These are phyloP conservation scores for Paragorgia papillata DNA, from an alignment of 92 coral and sea anemone genomes.

Conservation along the genomic window DNA sequence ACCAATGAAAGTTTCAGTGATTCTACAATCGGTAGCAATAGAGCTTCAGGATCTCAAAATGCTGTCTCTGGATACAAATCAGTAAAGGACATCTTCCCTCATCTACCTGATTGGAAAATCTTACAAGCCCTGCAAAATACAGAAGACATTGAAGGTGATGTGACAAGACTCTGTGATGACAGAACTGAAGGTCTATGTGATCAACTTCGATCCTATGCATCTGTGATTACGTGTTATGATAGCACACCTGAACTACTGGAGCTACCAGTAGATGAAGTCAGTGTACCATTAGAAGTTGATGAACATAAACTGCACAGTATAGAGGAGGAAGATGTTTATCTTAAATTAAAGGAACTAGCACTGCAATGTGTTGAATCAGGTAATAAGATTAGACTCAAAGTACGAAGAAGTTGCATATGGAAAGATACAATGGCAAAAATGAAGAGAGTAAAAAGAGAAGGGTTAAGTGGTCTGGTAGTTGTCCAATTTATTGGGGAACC, in stretches of 20 bases:
- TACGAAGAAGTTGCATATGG: slow-evolving; percentile 55
- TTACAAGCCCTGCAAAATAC: slow-evolving; percentile 42
- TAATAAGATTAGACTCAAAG: slow-evolving; percentile 51
- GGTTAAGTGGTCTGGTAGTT: slow-evolving; percentile 39
- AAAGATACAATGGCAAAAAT: slow-evolving; percentile 57
- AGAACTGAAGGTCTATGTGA: slow-evolving; percentile 49
- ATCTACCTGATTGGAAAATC: slow-evolving; percentile 50
- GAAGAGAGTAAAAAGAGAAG: slow-evolving; percentile 37
- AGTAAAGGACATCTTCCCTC: slow-evolving; percentile 55
- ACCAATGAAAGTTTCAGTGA: too few relatives aligned
- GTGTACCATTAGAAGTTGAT: slow-evolving; percentile 8
- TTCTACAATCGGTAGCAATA: neutral
- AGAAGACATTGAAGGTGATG: slow-evolving; percentile 56
- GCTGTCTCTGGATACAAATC: slow-evolving; percentile 28
- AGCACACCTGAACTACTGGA: slow-evolving; percentile 5
- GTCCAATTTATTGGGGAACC: slow-evolving; percentile 64
- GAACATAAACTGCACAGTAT: slow-evolving; percentile 16
- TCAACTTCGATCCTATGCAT: slow-evolving; percentile 60
- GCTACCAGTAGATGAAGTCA: slow-evolving; percentile 27
- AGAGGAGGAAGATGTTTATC: slow-evolving; percentile 40
- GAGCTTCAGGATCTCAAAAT: neutral
- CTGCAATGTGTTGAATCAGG: slow-evolving; percentile 55
- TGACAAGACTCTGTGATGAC: slow-evolving; percentile 58
- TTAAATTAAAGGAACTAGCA: slow-evolving; percentile 38
- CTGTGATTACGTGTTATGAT: slow-evolving; percentile 47